These are phyloP conservation scores for Atrina japonica DNA, from an alignment of 2,888 invertebrate genomes.

Conservation along the genomic window DNA sequence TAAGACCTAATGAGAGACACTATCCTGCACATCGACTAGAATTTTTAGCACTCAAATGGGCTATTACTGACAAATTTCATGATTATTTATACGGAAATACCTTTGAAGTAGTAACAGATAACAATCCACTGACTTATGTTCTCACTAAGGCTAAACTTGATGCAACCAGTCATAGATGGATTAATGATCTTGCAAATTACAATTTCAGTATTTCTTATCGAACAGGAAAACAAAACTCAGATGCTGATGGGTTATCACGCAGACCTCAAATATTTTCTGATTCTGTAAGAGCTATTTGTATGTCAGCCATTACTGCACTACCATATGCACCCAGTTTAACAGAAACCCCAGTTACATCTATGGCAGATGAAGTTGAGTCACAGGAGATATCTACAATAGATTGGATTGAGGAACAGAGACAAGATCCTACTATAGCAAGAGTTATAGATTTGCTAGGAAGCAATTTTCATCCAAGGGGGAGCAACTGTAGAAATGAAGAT, in stretches of 20 bases:
- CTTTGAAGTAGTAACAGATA: constrained; percentile 11
- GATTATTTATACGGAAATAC: constrained; percentile 42
- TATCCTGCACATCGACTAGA: constrained; percentile 34
- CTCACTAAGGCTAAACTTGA: background rate
- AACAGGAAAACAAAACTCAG: too few species aligned
- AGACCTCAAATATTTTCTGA: background rate
- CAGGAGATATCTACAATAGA: background rate
- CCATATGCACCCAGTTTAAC: background rate
- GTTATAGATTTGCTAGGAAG: background rate
- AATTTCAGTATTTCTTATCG: too few species aligned
- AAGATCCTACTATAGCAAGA: background rate
- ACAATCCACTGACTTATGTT: too few species aligned
- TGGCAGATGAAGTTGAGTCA: background rate
- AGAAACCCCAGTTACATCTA: too few species aligned
- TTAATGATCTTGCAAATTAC: too few species aligned
- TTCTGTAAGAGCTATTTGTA: constrained; percentile 1
- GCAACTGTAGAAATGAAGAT: too few species aligned
- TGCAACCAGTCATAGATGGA: too few species aligned
- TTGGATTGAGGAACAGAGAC: constrained; percentile 1
- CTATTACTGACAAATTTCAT: constrained; percentile 41
- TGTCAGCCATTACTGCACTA: background rate
- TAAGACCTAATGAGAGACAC: constrained; percentile 25
- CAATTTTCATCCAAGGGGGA: too few species aligned
- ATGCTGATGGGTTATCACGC: background rate
- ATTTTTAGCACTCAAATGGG: too few species aligned